Evolutionary conservation across 1,140 invertebrate genomes (phyloP).

Genomic region (Elymnias hypermnestra): DNA sequence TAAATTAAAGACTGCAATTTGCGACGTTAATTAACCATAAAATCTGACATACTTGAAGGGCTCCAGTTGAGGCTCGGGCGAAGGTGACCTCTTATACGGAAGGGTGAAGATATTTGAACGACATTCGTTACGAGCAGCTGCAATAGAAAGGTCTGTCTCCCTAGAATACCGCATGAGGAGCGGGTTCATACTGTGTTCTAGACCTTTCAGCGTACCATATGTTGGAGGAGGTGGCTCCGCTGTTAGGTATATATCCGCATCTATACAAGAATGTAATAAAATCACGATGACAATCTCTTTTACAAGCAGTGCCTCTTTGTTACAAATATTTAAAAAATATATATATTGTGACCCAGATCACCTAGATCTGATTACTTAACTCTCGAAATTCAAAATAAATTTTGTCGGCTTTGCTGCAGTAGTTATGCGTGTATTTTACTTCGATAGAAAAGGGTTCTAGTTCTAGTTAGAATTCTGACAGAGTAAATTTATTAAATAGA

Average conservation of each 20-base stretch:
- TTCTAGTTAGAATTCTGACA: too few relatives aligned
- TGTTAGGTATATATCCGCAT: conserved; percentile 67
- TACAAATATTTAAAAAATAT: too few relatives aligned
- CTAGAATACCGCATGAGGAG: conserved; percentile 92
- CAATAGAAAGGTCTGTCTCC: conserved; percentile 92
- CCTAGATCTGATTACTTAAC: too few relatives aligned
- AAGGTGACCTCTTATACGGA: conserved; percentile 51
- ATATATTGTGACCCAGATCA: too few relatives aligned
- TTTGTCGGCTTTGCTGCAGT: too few relatives aligned
- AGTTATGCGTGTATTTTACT: too few relatives aligned
- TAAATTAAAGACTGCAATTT: too few relatives aligned
- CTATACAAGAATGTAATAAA: conserved; percentile 17
- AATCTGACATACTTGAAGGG: conserved; percentile 77
- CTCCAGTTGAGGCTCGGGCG: conserved; percentile 73
- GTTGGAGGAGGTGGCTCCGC: conserved; percentile 77
- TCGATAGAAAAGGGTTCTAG: too few relatives aligned
- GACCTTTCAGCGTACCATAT: conserved; percentile 87
- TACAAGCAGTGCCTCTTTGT: too few relatives aligned
- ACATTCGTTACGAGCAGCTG: conserved; percentile 84
- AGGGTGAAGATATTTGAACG: conserved; percentile 63
- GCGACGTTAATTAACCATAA: too few relatives aligned
- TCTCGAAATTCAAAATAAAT: too few relatives aligned
- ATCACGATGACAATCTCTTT: neutral
- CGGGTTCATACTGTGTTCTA: conserved; percentile 94
- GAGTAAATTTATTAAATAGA: too few relatives aligned